Percentiles rank a stretch among this genome's conserved stretches.
Evolutionary conservation across 2,888 invertebrate species (phyloP).

Genomic region (Leptinotarsa tumamoca): DNA sequence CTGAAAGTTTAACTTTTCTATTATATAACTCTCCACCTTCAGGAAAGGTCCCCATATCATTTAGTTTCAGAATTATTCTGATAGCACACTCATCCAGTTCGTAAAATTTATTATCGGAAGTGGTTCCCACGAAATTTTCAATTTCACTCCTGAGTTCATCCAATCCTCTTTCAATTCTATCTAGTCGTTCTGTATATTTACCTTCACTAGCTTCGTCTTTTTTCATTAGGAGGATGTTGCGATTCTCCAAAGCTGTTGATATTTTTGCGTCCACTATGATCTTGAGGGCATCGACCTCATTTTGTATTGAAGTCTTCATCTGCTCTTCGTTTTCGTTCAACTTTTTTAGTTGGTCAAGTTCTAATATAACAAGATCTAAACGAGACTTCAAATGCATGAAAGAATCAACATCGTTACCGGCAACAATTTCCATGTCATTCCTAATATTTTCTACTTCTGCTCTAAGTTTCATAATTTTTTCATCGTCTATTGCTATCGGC

Average conservation of each 20-base stretch:
- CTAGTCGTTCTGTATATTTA: slow-evolving; percentile 37
- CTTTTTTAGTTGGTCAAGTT: slow-evolving; percentile 44
- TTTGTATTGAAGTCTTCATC: slow-evolving; percentile 46
- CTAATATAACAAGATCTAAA: slow-evolving; percentile 47
- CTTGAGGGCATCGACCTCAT: slow-evolving; percentile 48
- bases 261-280: slow-evolving; percentile 51
- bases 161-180: slow-evolving; percentile 46
- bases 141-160: slow-evolving; percentile 44
- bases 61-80: slow-evolving; percentile 44
- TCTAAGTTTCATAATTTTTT: slow-evolving; percentile 45
- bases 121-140: slow-evolving; percentile 46
- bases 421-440: slow-evolving; percentile 43
- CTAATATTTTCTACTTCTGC: slow-evolving; percentile 45
- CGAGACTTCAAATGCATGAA: slow-evolving; percentile 47
- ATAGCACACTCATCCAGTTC: slow-evolving; percentile 49
- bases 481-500: slow-evolving; percentile 34
- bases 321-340: slow-evolving; percentile 47
- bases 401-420: slow-evolving; percentile 38
- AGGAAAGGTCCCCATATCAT: slow-evolving; percentile 43
- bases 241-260: slow-evolving; percentile 43
- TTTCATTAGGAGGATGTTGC: slow-evolving; percentile 21
- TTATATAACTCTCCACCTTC: slow-evolving; percentile 39
- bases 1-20: slow-evolving; percentile 46
- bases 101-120: slow-evolving; percentile 46
- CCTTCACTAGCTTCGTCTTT: slow-evolving; percentile 37